Evolutionary conservation across 1,140 invertebrate genomes (phyloP).

Genomic region (Thereuonema tuberculata): DNA sequence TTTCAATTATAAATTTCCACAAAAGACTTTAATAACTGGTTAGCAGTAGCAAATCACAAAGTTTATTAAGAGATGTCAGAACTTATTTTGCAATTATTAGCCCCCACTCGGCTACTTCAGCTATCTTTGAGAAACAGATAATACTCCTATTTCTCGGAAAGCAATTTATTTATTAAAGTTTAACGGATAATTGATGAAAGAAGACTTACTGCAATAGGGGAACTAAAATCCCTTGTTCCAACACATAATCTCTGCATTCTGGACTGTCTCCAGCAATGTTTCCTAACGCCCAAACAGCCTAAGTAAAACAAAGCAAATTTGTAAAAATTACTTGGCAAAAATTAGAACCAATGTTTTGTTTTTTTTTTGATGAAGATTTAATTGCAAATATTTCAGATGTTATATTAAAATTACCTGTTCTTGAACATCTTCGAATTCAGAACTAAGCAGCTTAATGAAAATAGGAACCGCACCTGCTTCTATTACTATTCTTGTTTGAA

Average conservation of each 20-base stretch:
- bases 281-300: slow-evolving; percentile 91
- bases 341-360: background rate
- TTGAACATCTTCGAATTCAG: slow-evolving; percentile 82
- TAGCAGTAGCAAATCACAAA: too few species aligned
- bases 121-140: too few species aligned
- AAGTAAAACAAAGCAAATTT: slow-evolving; percentile 28
- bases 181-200: too few species aligned
- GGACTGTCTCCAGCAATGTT: slow-evolving; percentile 95
- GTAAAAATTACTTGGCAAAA: background rate
- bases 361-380: too few species aligned
- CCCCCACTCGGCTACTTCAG: too few species aligned
- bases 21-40: too few species aligned
- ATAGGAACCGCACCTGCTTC: slow-evolving; percentile 85
- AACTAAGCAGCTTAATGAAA: slow-evolving; percentile 67
- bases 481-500: slow-evolving; percentile 84
- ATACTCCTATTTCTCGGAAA: too few species aligned
- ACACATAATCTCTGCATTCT: slow-evolving; percentile 77
- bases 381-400: background rate
- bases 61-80: too few species aligned
- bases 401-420: slow-evolving; percentile 39
- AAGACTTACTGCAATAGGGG: slow-evolving; percentile 72
- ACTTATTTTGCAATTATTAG: too few species aligned
- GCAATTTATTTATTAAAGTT: too few species aligned
- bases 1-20: too few species aligned
- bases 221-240: slow-evolving; percentile 66